These are phyloP conservation scores for Lethrus apterus DNA, from an alignment of 1,140 invertebrate genomes.

Conservation along the genomic window DNA sequence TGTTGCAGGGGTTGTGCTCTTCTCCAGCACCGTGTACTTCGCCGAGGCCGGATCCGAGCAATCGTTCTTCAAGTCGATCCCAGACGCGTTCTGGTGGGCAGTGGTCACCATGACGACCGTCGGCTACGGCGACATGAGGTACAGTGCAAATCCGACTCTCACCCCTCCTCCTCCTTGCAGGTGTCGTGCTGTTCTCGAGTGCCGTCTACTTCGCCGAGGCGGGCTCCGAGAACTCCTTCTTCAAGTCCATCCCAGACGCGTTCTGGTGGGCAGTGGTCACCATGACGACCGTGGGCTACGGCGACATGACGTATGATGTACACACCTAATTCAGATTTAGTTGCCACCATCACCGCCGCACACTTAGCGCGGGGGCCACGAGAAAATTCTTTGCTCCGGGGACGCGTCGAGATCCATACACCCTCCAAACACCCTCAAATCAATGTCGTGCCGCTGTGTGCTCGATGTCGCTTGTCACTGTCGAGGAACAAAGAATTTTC, in stretches of 20 bases:
- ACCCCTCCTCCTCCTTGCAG: slow-evolving; percentile 61
- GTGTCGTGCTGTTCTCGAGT: slow-evolving; percentile 98
- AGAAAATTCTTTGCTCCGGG: slow-evolving; percentile 40
- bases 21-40: slow-evolving; percentile 97
- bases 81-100: slow-evolving; percentile 95
- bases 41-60: slow-evolving; percentile 93
- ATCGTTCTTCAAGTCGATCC: slow-evolving; percentile 96
- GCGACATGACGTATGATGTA: slow-evolving; percentile 97
- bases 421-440: slow-evolving; percentile 20
- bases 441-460: slow-evolving; percentile 30
- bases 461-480: slow-evolving; percentile 27
- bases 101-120: slow-evolving; percentile 92
- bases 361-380: slow-evolving; percentile 16
- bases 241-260: slow-evolving; percentile 96
- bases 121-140: slow-evolving; percentile 97
- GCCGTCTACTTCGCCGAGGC: slow-evolving; percentile 99
- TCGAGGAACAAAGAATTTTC: slow-evolving; percentile 44
- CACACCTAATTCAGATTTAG: slow-evolving; percentile 62
- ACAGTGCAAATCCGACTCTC: slow-evolving; percentile 45
- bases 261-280: slow-evolving; percentile 99
- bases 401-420: slow-evolving; percentile 31
- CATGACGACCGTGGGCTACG: slow-evolving; percentile 99
- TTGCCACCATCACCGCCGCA: slow-evolving; percentile 37
- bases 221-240: slow-evolving; percentile 95
- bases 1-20: slow-evolving; percentile 90